Percentiles rank a stretch among this genome's conserved stretches.
Conservation (phyloP, 2,888 invertebrate species). For the Spodoptera littoralis region DNA sequence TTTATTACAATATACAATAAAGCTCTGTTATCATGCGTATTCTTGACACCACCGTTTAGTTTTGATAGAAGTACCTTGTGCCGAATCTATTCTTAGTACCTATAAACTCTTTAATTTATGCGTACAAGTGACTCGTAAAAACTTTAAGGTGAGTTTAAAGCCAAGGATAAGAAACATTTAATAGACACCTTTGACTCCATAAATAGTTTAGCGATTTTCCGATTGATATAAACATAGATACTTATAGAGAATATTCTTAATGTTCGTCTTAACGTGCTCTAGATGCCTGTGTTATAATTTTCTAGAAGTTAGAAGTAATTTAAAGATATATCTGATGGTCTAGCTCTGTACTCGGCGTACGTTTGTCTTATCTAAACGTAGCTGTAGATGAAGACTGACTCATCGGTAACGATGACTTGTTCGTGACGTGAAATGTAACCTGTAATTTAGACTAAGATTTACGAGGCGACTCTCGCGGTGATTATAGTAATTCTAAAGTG, state of each 20-base stretch:
- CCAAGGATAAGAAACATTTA: neutral
- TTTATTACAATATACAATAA: too few relatives aligned
- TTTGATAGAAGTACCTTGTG: slow-evolving; percentile 30
- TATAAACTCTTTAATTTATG: slow-evolving; percentile 49
- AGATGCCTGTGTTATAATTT: slow-evolving; percentile 20
- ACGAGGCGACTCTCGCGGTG: slow-evolving; percentile 77
- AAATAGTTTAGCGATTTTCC: slow-evolving; percentile 10
- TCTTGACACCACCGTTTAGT: neutral
- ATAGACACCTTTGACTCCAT: neutral
- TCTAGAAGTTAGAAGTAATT: slow-evolving; percentile 15
- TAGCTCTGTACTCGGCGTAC: slow-evolving; percentile 14
- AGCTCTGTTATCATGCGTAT: too few relatives aligned
- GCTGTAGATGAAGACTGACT: slow-evolving; percentile 66
- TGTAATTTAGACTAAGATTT: slow-evolving; percentile 82
- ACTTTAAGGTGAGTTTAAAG: slow-evolving; percentile 26
- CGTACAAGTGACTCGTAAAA: slow-evolving; percentile 38
- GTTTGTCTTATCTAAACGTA: slow-evolving; percentile 35
- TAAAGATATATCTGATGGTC: slow-evolving; percentile 45
- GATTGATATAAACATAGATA: too few relatives aligned
- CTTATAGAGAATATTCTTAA: neutral
- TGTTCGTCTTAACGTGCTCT: slow-evolving; percentile 20
- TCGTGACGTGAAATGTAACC: slow-evolving; percentile 75
- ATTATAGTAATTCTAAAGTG: slow-evolving; percentile 79
- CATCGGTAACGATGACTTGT: slow-evolving; percentile 74
- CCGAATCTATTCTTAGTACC: slow-evolving; percentile 33